A percentile compares a stretch with the other conserved stretches of the same genome.
Evolutionary conservation across 2,797 vertebrate genomes (phyloP).

Genomic region (Botia almorhae): DNA sequence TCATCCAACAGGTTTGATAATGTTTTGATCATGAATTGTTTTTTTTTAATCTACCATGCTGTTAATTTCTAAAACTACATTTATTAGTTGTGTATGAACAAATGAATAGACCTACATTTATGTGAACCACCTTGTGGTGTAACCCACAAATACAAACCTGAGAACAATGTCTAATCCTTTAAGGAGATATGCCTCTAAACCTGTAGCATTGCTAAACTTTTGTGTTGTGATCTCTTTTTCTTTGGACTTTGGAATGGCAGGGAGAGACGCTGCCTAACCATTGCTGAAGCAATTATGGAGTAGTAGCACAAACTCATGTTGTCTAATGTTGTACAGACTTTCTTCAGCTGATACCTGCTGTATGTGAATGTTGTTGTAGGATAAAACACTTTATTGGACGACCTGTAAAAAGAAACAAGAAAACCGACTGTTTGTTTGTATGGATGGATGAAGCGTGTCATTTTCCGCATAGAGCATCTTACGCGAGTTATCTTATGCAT

Average conservation of each 20-base stretch:
- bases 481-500: conserved; percentile 61
- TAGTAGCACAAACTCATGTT: conserved; percentile 11
- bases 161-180: conserved; percentile 29
- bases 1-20: neutral
- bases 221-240: neutral
- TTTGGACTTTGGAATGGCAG: conserved; percentile 10
- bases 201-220: conserved; percentile 43
- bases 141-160: conserved; percentile 17
- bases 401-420: conserved; percentile 24
- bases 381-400: conserved; percentile 13
- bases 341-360: conserved; percentile 38
- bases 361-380: neutral
- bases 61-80: conserved; percentile 17
- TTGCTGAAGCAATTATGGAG: conserved; percentile 22
- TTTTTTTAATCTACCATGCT: neutral
- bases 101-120: conserved; percentile 2
- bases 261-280: conserved; percentile 40
- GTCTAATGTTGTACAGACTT: conserved; percentile 28
- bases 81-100: neutral
- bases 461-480: conserved; percentile 18
- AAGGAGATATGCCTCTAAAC: conserved; percentile 40
- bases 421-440: conserved; percentile 49
- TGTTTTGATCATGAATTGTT: too few relatives aligned
- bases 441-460: conserved; percentile 28
- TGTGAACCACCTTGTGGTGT: neutral